phyloP scores from a whole-genome alignment of 2,113 vertebrate species.

The Tachysurus fulvidraco region DNA sequence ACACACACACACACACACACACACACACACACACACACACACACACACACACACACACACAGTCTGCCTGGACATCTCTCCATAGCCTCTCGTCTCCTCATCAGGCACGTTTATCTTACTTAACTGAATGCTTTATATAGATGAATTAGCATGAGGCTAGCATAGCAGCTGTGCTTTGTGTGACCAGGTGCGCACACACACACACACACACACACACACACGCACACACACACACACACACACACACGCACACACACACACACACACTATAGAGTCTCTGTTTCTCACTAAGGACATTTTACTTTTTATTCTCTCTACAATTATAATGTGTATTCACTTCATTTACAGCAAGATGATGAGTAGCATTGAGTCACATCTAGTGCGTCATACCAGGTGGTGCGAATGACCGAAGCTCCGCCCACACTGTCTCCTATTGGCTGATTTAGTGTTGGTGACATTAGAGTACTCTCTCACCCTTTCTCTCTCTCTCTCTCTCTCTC shows the following conservation, averaged over 20 bases:
- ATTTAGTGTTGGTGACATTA: background rate
- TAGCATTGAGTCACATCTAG: background rate
- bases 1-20: slow-evolving; percentile 20
- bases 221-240: too few relatives aligned
- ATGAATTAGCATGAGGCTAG: slow-evolving; percentile 44
- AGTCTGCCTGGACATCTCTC: slow-evolving; percentile 13
- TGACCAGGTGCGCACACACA: too few relatives aligned
- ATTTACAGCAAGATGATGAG: background rate
- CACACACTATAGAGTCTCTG: too few relatives aligned
- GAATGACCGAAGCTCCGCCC: background rate
- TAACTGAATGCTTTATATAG: slow-evolving; percentile 53
- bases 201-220: too few relatives aligned
- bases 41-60: background rate
- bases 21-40: background rate
- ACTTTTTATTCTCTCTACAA: too few relatives aligned
- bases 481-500: background rate
- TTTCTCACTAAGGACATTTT: too few relatives aligned
- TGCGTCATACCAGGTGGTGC: background rate
- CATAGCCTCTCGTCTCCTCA: slow-evolving; percentile 35
- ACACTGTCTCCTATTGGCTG: background rate
- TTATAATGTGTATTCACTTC: background rate
- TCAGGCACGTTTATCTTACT: slow-evolving; percentile 44
- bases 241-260: too few relatives aligned
- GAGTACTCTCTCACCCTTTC: background rate
- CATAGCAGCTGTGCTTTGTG: background rate